Base-by-base conservation (phyloP, 2,888 invertebrate species). In the Trissolcus brochymenae region DNA sequence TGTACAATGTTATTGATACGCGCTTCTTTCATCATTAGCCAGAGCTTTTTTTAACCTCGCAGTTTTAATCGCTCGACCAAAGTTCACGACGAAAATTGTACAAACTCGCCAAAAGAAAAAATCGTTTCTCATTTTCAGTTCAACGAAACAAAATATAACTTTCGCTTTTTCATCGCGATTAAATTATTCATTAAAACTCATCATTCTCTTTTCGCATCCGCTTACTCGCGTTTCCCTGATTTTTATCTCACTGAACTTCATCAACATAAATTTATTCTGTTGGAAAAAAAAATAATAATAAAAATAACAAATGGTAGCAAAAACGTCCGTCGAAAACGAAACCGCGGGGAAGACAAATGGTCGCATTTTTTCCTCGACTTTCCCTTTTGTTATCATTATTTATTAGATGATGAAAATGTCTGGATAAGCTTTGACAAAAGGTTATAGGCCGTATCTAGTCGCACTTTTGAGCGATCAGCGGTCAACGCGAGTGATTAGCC, bases 241-340 rank as follows among this genome's bases (percentile, higher is more conserved):
- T 59, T 59, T 7, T 59, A 61, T 61, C 50, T 35, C 51, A 7
- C 7, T 13, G 40, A 51, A 51, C 51, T 16, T 51, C 54, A 54
- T 62, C 54, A 62, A 62, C 64, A 55, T 54, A 54, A 55, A 64
- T 43, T 13, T 9, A 41, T 17, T 16, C 16, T 14, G 11, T 14
- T 49, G 16, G 14, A 49, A 9, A 7, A 35, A 9, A 43, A 43
- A 43, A 43, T 3, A 43, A 43, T 43, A n/a, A n/a, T n/a, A n/a
- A n/a, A 43, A 13, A 49, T 16, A 51, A 51, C 13, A n/a, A 29
- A 55, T 25, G 16, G n/a, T 6, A 14, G 35, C n/a, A 29, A 29
- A 25, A 55, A 21, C 4, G 4, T 6, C 4, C 4, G 4, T 25
- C 2, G 19, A 51, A 51, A 51, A 17, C 11, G 41, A 43, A 25